These are phyloP conservation scores for Dryas iulia DNA, from an alignment of 1,140 invertebrate species.

Conservation along the genomic window DNA sequence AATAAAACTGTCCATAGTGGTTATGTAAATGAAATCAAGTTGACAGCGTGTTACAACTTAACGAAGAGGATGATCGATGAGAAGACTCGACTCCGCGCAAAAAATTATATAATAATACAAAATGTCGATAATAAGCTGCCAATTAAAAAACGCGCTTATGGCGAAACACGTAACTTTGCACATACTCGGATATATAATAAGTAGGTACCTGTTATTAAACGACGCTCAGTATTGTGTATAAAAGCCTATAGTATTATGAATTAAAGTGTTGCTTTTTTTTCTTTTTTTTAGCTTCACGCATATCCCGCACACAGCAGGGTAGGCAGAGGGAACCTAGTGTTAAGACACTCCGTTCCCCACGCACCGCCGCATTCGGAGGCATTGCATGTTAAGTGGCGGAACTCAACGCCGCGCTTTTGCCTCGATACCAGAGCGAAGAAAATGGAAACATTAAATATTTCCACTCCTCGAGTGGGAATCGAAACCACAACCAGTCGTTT, in stretches of 20 bases:
- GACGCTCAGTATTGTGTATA: not conserved
- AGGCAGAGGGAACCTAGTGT: too few species aligned
- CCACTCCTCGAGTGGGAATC: too few species aligned
- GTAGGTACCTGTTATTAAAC: not conserved
- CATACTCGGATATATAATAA: too few species aligned
- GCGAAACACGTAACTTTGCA: not conserved
- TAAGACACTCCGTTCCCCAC: too few species aligned
- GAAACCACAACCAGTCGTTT: too few species aligned
- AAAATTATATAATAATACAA: not conserved
- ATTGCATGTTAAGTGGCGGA: too few species aligned
- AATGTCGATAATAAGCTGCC: not conserved
- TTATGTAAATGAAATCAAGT: constrained; percentile 2
- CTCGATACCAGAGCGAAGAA: too few species aligned
- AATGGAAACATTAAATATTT: too few species aligned
- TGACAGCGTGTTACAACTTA: constrained; percentile 1
- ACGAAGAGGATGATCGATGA: constrained; percentile 3
- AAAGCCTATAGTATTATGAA: not conserved
- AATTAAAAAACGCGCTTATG: not conserved
- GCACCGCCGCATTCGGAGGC: too few species aligned
- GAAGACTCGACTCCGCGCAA: not conserved
- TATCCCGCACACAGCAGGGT: too few species aligned
- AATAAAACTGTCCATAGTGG: not conserved
- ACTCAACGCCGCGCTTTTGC: too few species aligned
- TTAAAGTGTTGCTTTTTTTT: not conserved
- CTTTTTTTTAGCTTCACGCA: not conserved